Percentiles rank a stretch among this genome's conserved stretches.
Conservation (phyloP, 2,113 vertebrate species). For the Amphiprion percula region DNA sequence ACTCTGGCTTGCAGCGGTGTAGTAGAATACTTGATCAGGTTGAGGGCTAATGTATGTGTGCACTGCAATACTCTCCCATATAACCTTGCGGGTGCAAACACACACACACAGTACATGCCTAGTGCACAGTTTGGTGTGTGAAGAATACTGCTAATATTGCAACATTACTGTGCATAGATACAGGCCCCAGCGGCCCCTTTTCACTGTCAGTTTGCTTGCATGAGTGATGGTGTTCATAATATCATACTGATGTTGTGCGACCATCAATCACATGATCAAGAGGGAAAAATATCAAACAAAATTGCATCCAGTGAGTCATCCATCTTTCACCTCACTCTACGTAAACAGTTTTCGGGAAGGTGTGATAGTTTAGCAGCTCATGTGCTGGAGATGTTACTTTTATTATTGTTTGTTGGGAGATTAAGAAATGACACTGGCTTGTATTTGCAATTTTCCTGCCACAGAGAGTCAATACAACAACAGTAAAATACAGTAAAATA, state of each 20-base stretch:
- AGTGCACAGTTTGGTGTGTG: slow-evolving; percentile 4
- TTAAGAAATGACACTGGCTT: background rate
- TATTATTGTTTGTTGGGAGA: background rate
- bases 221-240: slow-evolving; percentile 73
- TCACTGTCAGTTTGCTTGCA: slow-evolving; percentile 56
- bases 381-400: background rate
- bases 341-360: background rate
- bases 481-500: background rate
- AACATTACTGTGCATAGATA: slow-evolving; percentile 40
- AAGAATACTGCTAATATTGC: slow-evolving; percentile 46
- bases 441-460: background rate
- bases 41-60: slow-evolving; percentile 41
- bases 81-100: slow-evolving; percentile 63
- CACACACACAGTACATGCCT: background rate
- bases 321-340: background rate
- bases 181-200: slow-evolving; percentile 34
- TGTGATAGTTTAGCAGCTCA: slow-evolving; percentile 13
- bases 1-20: slow-evolving; percentile 16
- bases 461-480: background rate
- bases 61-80: background rate
- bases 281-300: slow-evolving; percentile 50
- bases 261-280: slow-evolving; percentile 70
- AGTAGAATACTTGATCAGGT: slow-evolving; percentile 62
- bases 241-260: slow-evolving; percentile 48
- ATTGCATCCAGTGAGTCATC: slow-evolving; percentile 45